Evolutionary conservation across 2,113 vertebrate genomes (phyloP).

Genomic region (Tor tambroides): DNA sequence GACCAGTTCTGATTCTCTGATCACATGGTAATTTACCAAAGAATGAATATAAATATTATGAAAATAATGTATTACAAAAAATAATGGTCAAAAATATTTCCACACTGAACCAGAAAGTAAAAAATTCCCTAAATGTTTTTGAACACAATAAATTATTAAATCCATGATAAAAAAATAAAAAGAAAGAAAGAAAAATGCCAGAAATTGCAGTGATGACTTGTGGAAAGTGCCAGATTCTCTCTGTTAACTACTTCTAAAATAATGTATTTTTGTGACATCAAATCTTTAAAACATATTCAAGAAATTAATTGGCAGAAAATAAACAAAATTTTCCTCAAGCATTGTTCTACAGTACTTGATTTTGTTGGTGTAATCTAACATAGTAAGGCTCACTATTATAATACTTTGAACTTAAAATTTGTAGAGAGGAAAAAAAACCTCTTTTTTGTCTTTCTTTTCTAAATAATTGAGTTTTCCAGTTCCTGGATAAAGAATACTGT

Average conservation of each 20-base stretch:
- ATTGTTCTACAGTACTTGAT: too few relatives aligned
- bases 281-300: too few relatives aligned
- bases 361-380: too few relatives aligned
- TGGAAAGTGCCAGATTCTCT: too few relatives aligned
- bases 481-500: background rate
- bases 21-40: background rate
- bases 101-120: background rate
- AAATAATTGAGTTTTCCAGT: background rate
- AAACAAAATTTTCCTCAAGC: too few relatives aligned
- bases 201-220: too few relatives aligned
- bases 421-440: background rate
- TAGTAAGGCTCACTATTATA: background rate
- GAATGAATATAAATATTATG: background rate
- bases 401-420: background rate
- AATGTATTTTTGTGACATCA: too few relatives aligned
- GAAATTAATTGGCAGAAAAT: too few relatives aligned
- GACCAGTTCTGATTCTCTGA: background rate
- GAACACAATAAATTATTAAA: background rate
- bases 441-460: background rate
- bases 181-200: too few relatives aligned
- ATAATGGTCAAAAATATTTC: background rate
- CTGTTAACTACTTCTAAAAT: too few relatives aligned
- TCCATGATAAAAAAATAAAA: too few relatives aligned
- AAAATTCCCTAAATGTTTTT: background rate
- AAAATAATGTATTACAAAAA: background rate